Conservation (phyloP, 2,888 invertebrate genomes). For the Euplexia lucipara region DNA sequence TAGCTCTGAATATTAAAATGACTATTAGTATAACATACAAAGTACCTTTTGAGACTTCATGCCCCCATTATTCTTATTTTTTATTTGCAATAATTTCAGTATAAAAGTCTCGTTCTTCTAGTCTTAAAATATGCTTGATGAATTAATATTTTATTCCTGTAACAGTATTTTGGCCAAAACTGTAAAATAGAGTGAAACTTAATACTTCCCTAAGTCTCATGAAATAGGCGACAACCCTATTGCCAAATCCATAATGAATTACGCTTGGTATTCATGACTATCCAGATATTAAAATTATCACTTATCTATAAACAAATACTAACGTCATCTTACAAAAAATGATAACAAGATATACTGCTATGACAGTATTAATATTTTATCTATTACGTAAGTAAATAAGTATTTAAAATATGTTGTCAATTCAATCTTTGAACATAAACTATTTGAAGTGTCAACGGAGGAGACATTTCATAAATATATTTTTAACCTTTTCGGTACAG, state of each 20-base stretch:
- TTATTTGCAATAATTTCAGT: neutral
- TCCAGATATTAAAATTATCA: neutral
- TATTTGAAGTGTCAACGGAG: too few relatives aligned
- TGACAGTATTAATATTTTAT: conserved; percentile 16
- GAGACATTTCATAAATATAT: too few relatives aligned
- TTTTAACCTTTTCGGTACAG: too few relatives aligned
- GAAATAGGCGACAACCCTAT: too few relatives aligned
- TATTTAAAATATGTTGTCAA: neutral
- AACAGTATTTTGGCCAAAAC: too few relatives aligned
- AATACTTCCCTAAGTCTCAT: too few relatives aligned
- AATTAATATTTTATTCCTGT: too few relatives aligned
- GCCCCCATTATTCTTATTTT: neutral
- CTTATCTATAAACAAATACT: neutral
- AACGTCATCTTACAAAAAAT: neutral
- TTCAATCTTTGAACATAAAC: neutral
- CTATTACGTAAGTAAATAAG: too few relatives aligned
- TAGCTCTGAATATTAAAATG: too few relatives aligned
- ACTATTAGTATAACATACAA: neutral
- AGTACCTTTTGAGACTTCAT: neutral
- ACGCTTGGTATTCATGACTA: conserved; percentile 4
- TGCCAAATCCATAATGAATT: too few relatives aligned
- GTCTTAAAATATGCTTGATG: neutral
- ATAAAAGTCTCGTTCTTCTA: neutral
- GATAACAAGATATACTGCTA: conserved; percentile 1
- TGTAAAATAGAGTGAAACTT: too few relatives aligned